Percentiles rank a stretch among this genome's conserved stretches.
Evolutionary conservation across 2,113 vertebrate species (phyloP).

Genomic region (Plecotus auritus): DNA sequence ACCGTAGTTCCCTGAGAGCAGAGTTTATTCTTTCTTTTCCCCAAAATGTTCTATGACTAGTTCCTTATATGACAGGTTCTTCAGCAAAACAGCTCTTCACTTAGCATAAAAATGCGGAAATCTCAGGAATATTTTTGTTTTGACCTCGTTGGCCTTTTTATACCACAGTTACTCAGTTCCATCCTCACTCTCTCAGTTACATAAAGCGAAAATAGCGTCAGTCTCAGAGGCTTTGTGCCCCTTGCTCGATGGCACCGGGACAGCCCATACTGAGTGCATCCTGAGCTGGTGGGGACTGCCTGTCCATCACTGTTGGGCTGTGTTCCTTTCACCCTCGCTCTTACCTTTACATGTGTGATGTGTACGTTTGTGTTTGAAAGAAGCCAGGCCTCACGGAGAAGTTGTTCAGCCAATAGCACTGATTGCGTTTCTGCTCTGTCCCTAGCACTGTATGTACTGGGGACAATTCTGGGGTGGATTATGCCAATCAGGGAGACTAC

Average conservation of each 20-base stretch:
- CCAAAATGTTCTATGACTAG: neutral
- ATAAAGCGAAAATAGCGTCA: neutral
- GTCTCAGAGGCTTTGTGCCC: neutral
- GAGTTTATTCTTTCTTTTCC: neutral
- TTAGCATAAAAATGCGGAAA: neutral
- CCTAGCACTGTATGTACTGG: no score
- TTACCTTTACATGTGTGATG: neutral
- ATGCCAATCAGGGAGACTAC: rapidly evolving
- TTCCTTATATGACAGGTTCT: neutral
- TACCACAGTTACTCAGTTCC: neutral
- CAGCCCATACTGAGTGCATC: neutral
- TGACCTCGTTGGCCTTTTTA: neutral
- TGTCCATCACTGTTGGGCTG: rapidly evolving
- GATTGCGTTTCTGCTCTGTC: neutral
- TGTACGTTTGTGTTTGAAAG: neutral
- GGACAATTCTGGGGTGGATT: neutral
- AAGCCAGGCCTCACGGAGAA: neutral
- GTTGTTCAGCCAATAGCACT: neutral
- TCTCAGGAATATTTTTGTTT: neutral
- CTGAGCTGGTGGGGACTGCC: neutral
- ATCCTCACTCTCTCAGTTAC: neutral
- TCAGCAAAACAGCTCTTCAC: neutral
- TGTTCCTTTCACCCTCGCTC: neutral
- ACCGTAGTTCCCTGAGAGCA: neutral
- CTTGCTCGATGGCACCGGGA: no score